A percentile compares a stretch with the other conserved stretches of the same genome.
These are phyloP conservation scores for Ochropacha duplaris DNA, from an alignment of 2,888 invertebrate genomes.

Conservation along the genomic window DNA sequence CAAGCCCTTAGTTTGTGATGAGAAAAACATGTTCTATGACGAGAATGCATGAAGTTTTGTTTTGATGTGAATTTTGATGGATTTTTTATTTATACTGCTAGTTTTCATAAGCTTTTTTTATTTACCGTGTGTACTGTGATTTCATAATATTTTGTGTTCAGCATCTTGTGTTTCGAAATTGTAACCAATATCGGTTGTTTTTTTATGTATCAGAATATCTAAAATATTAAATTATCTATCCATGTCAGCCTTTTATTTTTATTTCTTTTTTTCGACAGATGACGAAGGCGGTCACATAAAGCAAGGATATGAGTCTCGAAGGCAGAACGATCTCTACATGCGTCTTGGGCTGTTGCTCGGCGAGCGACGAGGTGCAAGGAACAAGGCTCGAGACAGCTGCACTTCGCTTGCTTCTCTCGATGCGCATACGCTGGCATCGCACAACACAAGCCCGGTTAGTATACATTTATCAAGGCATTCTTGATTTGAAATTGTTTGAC, in stretches of 20 bases:
- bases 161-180: not conserved
- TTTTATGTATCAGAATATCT: no score
- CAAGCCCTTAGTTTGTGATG: no score
- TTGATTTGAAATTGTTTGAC: no score
- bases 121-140: no score
- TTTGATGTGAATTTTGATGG: not conserved
- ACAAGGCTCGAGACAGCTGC: slow-evolving; percentile 75
- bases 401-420: slow-evolving; percentile 84
- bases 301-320: slow-evolving; percentile 76
- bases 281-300: slow-evolving; percentile 89
- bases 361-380: slow-evolving; percentile 82
- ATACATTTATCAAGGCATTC: not conserved
- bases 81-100: no score
- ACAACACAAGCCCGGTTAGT: slow-evolving; percentile 90
- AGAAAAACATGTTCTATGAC: no score
- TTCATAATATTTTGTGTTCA: not conserved
- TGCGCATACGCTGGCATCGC: slow-evolving; percentile 87
- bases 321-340: slow-evolving; percentile 91
- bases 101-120: no score
- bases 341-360: slow-evolving; percentile 91
- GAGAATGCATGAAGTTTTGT: no score
- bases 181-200: not conserved
- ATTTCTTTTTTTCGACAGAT: slow-evolving; percentile 71
- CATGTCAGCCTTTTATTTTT: not conserved
- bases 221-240: not conserved